Evolutionary conservation across 2,113 vertebrate species (phyloP).

Genomic region (Agelaius phoeniceus): DNA sequence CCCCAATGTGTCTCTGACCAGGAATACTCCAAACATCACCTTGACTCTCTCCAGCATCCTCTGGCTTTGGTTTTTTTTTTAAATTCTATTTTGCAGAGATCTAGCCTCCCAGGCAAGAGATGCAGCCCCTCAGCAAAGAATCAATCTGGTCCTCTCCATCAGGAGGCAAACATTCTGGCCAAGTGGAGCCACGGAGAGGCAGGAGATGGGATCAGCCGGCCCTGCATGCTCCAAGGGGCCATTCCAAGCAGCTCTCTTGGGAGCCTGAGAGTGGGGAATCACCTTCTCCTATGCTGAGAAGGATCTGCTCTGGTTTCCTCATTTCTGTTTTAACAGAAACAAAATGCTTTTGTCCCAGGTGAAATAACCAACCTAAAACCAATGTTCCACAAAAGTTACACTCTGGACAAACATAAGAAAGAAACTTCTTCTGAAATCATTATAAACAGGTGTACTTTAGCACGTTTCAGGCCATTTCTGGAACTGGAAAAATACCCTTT

Average conservation of each 20-base stretch:
- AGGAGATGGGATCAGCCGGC: not conserved
- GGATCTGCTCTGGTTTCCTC: not conserved
- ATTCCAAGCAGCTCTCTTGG: not conserved
- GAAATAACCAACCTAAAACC: not conserved
- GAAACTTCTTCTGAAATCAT: not conserved
- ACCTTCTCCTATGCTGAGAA: rapidly evolving
- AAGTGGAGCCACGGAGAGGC: rapidly evolving
- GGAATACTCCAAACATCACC: not conserved
- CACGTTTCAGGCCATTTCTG: not conserved
- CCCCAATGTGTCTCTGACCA: not conserved
- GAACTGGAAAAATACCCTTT: not conserved
- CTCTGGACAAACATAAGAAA: not conserved
- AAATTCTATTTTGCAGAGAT: not conserved
- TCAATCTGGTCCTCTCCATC: not conserved
- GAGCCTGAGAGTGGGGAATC: not conserved
- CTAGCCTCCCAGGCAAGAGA: not conserved
- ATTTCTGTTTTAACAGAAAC: not conserved
- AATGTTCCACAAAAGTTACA: not conserved
- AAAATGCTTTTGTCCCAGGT: not conserved
- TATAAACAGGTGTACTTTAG: rapidly evolving
- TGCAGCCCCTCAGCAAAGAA: not conserved
- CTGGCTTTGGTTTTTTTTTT: not conserved
- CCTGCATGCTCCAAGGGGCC: rapidly evolving
- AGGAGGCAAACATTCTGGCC: not conserved
- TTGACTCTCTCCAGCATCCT: not conserved